Base-by-base conservation (phyloP, 2,888 invertebrate species). In the Periphyllus acericola region DNA sequence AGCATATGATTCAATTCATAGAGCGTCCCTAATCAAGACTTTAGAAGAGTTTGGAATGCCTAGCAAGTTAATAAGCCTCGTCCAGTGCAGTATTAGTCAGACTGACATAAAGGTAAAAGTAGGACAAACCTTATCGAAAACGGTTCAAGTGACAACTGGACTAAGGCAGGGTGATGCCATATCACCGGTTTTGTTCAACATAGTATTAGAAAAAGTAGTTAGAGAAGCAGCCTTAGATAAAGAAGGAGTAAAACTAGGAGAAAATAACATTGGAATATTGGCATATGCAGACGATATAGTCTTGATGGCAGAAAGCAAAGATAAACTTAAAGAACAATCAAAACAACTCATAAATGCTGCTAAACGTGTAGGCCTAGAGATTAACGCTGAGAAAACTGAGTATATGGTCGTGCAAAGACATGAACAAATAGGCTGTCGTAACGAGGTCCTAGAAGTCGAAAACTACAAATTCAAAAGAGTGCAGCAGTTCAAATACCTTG, bases 141-240 rank as follows among this genome's bases (percentile, higher is more conserved):
- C 76, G 46, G 76, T 76, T n/a, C 76, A 76, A 76, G 76, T 76
- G 76, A 76, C 76, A 46, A 46, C 76, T 76, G 46, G 76, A 46
- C 46, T 75, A 76, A 46, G 76, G 46, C 76, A 76, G 76, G 76
- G 76, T 76, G 29, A 72, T 19, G 72, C 72, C 34, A 72, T 72
- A 34, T 72, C 72, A 72, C 72, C 72, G 32, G 32, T 72, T 72
- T 34, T 72, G 32, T 34, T 72, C 46, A 76, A n/a, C n/a, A n/a
- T n/a, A n/a, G n/a, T n/a, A n/a, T n/a, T n/a, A n/a, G n/a, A n/a
- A n/a, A n/a, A n/a, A n/a, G n/a, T n/a, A n/a, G n/a, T n/a, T n/a
- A n/a, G n/a, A 40, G 25, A 75, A 75, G 75, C 40, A 75, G n/a
- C 40, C 25, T n/a, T 75, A 75, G 75, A 75, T 75, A 75, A 75